Percentiles rank a stretch among this genome's conserved stretches.
These are phyloP conservation scores for Minunthozetes semirufus DNA, from an alignment of 2,888 invertebrate genomes.

Conservation along the genomic window DNA sequence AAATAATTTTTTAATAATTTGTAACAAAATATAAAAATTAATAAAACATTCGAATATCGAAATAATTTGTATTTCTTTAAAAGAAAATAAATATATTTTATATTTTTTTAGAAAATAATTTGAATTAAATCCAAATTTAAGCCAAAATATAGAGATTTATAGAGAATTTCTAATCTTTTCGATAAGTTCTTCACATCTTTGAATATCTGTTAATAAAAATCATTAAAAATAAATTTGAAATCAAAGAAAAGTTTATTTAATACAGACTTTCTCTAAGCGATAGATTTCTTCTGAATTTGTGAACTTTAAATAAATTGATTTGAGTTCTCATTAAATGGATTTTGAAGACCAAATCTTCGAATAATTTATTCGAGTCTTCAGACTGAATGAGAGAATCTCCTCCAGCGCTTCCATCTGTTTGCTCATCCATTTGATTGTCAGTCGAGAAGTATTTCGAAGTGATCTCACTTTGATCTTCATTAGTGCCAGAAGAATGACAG, in stretches of 20 bases:
- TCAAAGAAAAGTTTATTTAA: not conserved
- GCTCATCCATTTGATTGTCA: not conserved
- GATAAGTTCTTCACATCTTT: not conserved
- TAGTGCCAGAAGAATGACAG: no score
- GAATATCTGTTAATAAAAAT: not conserved
- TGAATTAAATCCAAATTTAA: no score
- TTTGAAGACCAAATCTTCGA: not conserved
- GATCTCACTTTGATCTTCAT: not conserved
- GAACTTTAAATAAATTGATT: not conserved
- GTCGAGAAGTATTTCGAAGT: not conserved
- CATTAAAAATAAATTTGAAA: not conserved
- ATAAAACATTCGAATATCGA: not conserved
- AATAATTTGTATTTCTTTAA: not conserved
- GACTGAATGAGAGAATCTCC: not conserved
- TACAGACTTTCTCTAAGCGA: not conserved
- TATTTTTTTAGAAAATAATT: no score
- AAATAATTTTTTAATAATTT: constrained; percentile 4
- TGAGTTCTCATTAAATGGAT: not conserved
- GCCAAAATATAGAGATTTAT: not conserved
- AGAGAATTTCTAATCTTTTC: not conserved
- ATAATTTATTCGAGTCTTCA: not conserved
- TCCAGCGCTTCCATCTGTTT: not conserved
- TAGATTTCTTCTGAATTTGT: not conserved
- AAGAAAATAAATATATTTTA: no score
- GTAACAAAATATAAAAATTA: not conserved